Conservation (phyloP, 1,140 invertebrate species). For the Metaphire vulgaris region DNA sequence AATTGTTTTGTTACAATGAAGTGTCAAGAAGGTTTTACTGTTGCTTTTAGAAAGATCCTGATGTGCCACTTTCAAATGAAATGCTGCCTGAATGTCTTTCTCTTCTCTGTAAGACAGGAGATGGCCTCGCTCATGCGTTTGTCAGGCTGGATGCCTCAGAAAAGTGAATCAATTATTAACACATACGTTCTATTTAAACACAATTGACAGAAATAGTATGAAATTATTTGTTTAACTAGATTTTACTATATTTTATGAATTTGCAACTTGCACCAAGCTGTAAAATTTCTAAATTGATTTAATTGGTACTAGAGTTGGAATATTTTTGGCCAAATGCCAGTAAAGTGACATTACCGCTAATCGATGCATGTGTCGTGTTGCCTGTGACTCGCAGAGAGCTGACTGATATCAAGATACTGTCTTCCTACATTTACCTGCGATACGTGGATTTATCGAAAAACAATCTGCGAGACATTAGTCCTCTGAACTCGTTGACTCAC, state of each 20-base stretch:
- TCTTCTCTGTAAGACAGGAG: conserved; percentile 50
- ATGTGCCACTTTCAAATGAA: conserved; percentile 46
- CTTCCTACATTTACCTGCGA: conserved; percentile 48
- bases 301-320: too few species aligned
- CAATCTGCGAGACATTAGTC: conserved; percentile 46
- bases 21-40: too few species aligned
- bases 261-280: too few species aligned
- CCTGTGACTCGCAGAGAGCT: conserved; percentile 46
- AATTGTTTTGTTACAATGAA: too few species aligned
- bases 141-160: conserved; percentile 48
- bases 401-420: conserved; percentile 46
- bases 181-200: too few species aligned
- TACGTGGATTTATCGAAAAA: conserved; percentile 50
- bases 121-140: conserved; percentile 51
- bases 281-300: too few species aligned
- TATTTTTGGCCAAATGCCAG: too few species aligned
- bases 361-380: too few species aligned
- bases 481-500: conserved; percentile 46
- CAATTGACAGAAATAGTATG: background rate
- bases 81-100: conserved; percentile 47
- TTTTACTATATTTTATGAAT: conserved; percentile 2
- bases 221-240: background rate
- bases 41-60: conserved; percentile 42
- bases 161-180: conserved; percentile 43
- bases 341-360: too few species aligned